A percentile compares a stretch with the other conserved stretches of the same genome.
Conservation (phyloP, 2,888 invertebrate species). For the Myopa testacea region DNA sequence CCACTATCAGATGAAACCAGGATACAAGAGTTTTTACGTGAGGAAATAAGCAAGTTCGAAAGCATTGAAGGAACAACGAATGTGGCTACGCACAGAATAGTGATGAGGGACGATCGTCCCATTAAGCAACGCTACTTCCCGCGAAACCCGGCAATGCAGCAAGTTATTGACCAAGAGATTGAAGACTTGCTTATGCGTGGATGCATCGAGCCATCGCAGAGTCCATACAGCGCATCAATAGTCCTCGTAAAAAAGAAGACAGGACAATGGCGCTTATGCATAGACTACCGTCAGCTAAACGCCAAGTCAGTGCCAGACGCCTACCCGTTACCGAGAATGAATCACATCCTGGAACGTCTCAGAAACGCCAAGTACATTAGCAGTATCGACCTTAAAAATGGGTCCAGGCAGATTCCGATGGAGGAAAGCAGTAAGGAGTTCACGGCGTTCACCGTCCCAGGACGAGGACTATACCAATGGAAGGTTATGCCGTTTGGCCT, state of each 20-base stretch:
- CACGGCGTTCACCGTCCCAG: too few relatives aligned
- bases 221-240: slow-evolving; percentile 5
- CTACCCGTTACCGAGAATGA: background rate
- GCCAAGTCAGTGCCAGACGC: background rate
- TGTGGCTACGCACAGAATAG: background rate
- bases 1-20: background rate
- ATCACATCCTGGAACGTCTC: background rate
- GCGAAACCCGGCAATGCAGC: background rate
- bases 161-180: slow-evolving; percentile 3
- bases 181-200: background rate
- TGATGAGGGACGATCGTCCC: background rate
- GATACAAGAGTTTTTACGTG: background rate
- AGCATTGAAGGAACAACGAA: background rate
- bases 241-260: slow-evolving; percentile 9
- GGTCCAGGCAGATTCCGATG: too few relatives aligned
- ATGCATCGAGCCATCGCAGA: slow-evolving; percentile 2
- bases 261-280: slow-evolving; percentile 2
- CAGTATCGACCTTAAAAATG: too few relatives aligned
- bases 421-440: too few relatives aligned
- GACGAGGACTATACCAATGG: background rate
- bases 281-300: slow-evolving; percentile 9
- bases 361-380: too few relatives aligned
- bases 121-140: slow-evolving; percentile 16
- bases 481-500: slow-evolving; percentile 27
- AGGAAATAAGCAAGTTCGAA: background rate